phyloP scores from a whole-genome alignment of 1,140 invertebrate genomes.

The Mylabris phalerata region DNA sequence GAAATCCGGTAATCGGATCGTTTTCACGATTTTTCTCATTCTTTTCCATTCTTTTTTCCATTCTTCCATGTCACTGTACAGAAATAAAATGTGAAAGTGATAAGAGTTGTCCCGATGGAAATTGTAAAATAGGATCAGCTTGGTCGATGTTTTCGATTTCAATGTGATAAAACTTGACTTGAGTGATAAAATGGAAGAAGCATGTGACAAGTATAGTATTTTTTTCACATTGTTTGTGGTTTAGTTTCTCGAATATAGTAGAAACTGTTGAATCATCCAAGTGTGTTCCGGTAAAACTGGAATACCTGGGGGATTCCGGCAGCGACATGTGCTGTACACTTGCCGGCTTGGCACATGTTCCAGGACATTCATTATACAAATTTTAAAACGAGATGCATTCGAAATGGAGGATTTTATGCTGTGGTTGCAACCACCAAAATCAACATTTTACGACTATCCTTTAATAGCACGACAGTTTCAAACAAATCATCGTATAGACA shows the following conservation, averaged over 20 bases:
- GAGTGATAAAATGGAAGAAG: too few species aligned
- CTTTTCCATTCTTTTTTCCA: too few species aligned
- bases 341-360: constrained; percentile 15
- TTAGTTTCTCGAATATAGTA: constrained; percentile 3
- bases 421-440: too few species aligned
- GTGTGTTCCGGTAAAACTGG: constrained; percentile 7
- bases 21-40: not conserved
- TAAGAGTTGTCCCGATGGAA: too few species aligned
- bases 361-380: constrained; percentile 12
- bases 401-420: too few species aligned
- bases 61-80: too few species aligned
- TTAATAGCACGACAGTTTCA: too few species aligned
- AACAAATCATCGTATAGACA: too few species aligned
- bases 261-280: constrained; percentile 4
- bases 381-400: too few species aligned
- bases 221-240: not conserved
- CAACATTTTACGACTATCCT: too few species aligned
- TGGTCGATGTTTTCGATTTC: constrained; percentile 1
- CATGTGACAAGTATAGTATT: constrained; percentile 9
- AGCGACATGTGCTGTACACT: constrained; percentile 12
- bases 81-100: too few species aligned
- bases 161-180: not conserved
- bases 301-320: constrained; percentile 11
- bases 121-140: not conserved
- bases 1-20: constrained; percentile 10